A percentile compares a stretch with the other conserved stretches of the same genome.
phyloP scores from a whole-genome alignment of 2,113 vertebrate genomes.

The Apteryx owenii region DNA sequence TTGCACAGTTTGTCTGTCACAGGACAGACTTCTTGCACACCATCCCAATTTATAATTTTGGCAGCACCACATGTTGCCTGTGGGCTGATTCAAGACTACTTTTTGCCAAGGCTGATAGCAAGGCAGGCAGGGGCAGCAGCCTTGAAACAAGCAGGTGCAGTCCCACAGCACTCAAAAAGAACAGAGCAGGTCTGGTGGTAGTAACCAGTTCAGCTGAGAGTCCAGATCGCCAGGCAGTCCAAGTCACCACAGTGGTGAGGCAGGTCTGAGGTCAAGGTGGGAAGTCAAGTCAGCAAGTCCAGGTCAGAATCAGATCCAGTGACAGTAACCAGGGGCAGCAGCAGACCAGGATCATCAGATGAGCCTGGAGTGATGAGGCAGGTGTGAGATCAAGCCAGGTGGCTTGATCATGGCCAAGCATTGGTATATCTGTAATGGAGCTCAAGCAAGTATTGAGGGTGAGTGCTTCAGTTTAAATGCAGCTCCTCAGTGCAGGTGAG shows the following conservation, averaged over 20 bases:
- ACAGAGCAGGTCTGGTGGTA: neutral
- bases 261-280: neutral
- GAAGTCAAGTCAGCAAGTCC: neutral
- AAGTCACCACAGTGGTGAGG: neutral
- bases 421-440: rapidly evolving
- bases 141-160: neutral
- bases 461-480: neutral
- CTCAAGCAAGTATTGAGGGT: neutral
- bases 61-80: neutral
- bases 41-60: slow-evolving; percentile 17
- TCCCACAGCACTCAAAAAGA: neutral
- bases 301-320: neutral
- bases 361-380: neutral
- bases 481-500: neutral
- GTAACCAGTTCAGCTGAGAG: neutral
- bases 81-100: neutral
- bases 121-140: neutral
- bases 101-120: neutral
- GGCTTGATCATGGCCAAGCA: neutral
- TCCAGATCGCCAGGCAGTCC: rapidly evolving
- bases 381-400: neutral
- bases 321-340: neutral
- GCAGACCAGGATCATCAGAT: neutral
- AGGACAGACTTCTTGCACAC: slow-evolving; percentile 5
- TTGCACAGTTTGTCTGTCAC: neutral